Evolutionary conservation across 2,888 invertebrate genomes (phyloP).

Genomic region (Trachelus troglodyta): DNA sequence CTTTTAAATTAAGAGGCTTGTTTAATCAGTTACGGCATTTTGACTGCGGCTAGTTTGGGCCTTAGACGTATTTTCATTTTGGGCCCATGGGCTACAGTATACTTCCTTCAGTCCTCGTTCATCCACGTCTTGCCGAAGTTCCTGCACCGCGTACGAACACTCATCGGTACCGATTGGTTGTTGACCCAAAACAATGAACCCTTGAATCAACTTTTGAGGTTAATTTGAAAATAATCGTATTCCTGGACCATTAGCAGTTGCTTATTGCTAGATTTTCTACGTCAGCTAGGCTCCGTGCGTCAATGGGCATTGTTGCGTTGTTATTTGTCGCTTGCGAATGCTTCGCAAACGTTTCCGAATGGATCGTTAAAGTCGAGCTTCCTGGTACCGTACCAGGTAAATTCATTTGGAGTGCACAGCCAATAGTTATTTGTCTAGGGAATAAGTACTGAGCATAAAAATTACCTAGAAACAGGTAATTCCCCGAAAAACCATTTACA

Average conservation of each 20-base stretch:
- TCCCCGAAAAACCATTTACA: background rate
- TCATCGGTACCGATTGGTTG: background rate
- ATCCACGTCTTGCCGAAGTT: background rate
- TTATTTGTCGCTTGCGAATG: background rate
- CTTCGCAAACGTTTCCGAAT: background rate
- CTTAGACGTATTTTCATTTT: background rate
- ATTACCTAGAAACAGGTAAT: background rate
- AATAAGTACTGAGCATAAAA: background rate
- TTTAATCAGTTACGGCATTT: conserved; percentile 4
- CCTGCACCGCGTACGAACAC: background rate
- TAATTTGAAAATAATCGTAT: background rate
- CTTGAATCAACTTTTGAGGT: background rate
- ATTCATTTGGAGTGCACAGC: background rate
- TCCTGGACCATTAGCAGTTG: background rate
- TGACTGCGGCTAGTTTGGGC: background rate
- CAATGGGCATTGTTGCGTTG: background rate
- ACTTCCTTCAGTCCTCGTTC: background rate
- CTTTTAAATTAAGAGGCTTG: conserved; percentile 1
- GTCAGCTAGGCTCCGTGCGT: conserved; percentile 4
- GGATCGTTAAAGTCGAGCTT: conserved; percentile 5
- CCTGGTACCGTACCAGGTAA: background rate
- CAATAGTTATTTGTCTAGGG: background rate
- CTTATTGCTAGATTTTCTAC: background rate
- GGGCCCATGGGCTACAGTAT: background rate
- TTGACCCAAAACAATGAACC: background rate